These are phyloP conservation scores for Congeria kusceri DNA, from an alignment of 2,888 invertebrate genomes.

Conservation along the genomic window DNA sequence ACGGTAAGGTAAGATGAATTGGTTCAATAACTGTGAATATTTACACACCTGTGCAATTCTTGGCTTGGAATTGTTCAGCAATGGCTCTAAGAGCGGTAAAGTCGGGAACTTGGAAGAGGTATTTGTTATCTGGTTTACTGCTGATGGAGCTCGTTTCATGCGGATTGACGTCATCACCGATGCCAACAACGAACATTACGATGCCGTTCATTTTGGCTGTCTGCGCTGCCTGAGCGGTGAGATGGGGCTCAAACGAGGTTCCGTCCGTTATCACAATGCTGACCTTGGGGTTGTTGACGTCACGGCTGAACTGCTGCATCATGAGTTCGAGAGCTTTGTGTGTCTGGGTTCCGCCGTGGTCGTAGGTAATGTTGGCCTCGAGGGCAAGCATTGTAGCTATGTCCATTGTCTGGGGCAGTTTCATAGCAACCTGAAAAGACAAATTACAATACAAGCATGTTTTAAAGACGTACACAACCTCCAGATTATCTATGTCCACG, in stretches of 20 bases:
- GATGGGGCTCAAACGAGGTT: conserved; percentile 43
- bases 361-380: conserved; percentile 46
- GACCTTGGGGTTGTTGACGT: conserved; percentile 44
- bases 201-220: conserved; percentile 46
- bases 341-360: conserved; percentile 57
- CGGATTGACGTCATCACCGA: conserved; percentile 61
- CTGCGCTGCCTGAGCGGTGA: conserved; percentile 42
- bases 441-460: not conserved
- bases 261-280: conserved; percentile 60
- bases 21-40: not conserved
- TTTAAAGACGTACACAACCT: no score
- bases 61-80: conserved; percentile 40
- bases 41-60: conserved; percentile 32
- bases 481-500: no score
- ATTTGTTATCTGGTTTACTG: conserved; percentile 52
- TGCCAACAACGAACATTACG: conserved; percentile 49
- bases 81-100: conserved; percentile 39
- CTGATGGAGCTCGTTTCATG: conserved; percentile 50
- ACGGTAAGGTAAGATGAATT: no score
- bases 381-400: conserved; percentile 20
- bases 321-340: conserved; percentile 53
- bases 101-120: conserved; percentile 31
- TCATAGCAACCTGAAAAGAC: conserved; percentile 12
- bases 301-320: conserved; percentile 29
- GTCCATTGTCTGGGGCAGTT: conserved; percentile 13